A percentile compares a stretch with the other conserved stretches of the same genome.
These are phyloP conservation scores for Venustaconcha ellipsiformis DNA, from an alignment of 1,140 invertebrate species.

Conservation along the genomic window DNA sequence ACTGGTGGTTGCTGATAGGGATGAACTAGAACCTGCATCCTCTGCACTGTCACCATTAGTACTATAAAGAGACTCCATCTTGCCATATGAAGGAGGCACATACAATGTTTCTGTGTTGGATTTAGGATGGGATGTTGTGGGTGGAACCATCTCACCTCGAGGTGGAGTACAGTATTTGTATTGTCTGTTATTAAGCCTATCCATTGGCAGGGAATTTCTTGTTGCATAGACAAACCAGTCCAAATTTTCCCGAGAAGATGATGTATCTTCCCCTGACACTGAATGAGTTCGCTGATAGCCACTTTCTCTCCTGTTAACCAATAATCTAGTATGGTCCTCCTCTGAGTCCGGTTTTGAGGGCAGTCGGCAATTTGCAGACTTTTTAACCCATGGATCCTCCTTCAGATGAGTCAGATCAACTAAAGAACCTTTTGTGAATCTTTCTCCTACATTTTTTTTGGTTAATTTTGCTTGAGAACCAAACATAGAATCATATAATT, in stretches of 20 bases:
- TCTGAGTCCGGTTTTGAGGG: neutral
- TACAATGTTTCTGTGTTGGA: neutral
- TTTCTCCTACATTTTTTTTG: conserved; percentile 10
- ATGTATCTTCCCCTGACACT: conserved; percentile 11
- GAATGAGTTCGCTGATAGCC: conserved; percentile 15
- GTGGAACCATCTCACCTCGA: conserved; percentile 15
- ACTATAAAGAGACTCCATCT: neutral
- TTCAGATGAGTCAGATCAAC: conserved; percentile 24
- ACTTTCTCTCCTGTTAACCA: neutral
- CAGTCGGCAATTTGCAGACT: too few species aligned
- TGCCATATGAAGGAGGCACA: neutral
- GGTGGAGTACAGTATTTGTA: conserved; percentile 20
- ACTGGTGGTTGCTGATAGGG: conserved; percentile 24
- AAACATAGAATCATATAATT: conserved; percentile 11
- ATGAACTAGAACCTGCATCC: conserved; percentile 14
- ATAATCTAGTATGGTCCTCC: conserved; percentile 7
- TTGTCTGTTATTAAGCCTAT: conserved; percentile 7
- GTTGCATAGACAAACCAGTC: conserved; percentile 34
- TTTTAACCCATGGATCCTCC: conserved; percentile 25
- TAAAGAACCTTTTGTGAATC: conserved; percentile 26
- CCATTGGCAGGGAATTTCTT: conserved; percentile 26
- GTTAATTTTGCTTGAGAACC: conserved; percentile 24
- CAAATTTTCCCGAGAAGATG: conserved; percentile 11
- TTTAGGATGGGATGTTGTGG: neutral
- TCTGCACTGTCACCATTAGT: neutral